Evolutionary conservation across 2,113 vertebrate species (phyloP), one percentile per base, ranked within the genome.

Genomic region (Leptobrachium ailaonicum): DNA sequence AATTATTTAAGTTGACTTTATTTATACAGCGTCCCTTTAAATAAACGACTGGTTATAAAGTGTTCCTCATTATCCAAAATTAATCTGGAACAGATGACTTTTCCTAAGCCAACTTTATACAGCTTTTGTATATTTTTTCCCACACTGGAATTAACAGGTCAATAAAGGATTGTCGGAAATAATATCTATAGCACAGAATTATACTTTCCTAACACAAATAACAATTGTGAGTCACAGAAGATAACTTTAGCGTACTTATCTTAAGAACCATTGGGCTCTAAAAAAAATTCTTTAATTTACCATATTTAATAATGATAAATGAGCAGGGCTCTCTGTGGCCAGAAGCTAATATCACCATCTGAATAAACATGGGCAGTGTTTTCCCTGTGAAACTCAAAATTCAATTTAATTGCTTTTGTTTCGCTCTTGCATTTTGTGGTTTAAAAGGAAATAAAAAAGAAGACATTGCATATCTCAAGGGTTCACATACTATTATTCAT

Each of bases 371-470:
- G 62, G 71, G 47, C 60, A 60, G 32, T 74, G 63, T 68, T 68
- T 74, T 69, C 78, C 71, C 78, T 68, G 54, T 58, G 79, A 81
- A 81, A 81, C 64, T 45, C 13, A 69, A 81, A 81, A 81, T 75
- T 81, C 72, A 69, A 75, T 81, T 74, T 69, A 81, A 80, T 81
- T 81, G 50, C 79, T 81, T 75, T 81, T 81, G 72, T 75, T 75
- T 81, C 66, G 73, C 56, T 60, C 50, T 75, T 62, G 71, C 72
- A 69, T 81, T 81, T 81, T 75, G 67, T 75, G 63, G 41, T 66
- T 32, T 32, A 32, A 32, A 32, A 32, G 20, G 20, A 32, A 73
- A 72, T 66, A 74, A 68, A 47, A 73, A 67, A 42, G 50, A 69
- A 63, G 42, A 71, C 3, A 47, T 47, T 50, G 50, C 56, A 75